phyloP scores from a whole-genome alignment of 2,888 invertebrate genomes.

The Odontothrips loti region DNA sequence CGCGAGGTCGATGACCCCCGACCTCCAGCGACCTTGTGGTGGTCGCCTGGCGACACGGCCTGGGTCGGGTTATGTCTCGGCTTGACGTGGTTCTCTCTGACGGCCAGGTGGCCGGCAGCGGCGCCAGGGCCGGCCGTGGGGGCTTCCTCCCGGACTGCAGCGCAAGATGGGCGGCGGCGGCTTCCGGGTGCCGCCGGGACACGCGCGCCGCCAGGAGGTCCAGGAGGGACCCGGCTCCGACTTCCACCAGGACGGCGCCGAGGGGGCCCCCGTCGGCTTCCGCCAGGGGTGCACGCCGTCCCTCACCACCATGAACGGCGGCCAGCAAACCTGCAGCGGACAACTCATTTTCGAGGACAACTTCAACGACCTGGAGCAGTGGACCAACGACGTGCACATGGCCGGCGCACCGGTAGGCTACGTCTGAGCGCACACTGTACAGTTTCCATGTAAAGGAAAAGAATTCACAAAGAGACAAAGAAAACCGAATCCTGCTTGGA shows the following conservation, averaged over 20 bases:
- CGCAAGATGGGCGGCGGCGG: background rate
- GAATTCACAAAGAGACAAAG: no score
- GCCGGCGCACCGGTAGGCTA: background rate
- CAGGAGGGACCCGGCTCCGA: background rate
- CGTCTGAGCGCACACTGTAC: no score
- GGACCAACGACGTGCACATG: constrained; percentile 2
- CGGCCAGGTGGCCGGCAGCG: background rate
- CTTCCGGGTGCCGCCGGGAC: background rate
- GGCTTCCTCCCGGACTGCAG: background rate
- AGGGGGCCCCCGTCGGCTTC: background rate
- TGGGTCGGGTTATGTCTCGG: no score
- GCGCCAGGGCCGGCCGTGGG: background rate
- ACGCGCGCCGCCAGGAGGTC: background rate
- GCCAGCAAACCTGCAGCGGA: constrained; percentile 49
- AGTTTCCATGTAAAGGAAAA: no score
- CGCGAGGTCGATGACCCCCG: no score
- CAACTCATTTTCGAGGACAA: constrained; percentile 59
- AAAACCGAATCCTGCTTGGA: no score
- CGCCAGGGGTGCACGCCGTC: constrained; percentile 43
- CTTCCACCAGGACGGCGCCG: background rate
- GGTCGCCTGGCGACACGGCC: no score
- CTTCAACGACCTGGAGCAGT: constrained; percentile 47
- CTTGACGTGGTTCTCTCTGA: no score
- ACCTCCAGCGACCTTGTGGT: no score
- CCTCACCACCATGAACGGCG: constrained; percentile 45